Percentiles rank a stretch among this genome's conserved stretches.
These are phyloP conservation scores for Drosophila navojoa DNA, from an alignment of 1,140 invertebrate genomes.

Conservation along the genomic window DNA sequence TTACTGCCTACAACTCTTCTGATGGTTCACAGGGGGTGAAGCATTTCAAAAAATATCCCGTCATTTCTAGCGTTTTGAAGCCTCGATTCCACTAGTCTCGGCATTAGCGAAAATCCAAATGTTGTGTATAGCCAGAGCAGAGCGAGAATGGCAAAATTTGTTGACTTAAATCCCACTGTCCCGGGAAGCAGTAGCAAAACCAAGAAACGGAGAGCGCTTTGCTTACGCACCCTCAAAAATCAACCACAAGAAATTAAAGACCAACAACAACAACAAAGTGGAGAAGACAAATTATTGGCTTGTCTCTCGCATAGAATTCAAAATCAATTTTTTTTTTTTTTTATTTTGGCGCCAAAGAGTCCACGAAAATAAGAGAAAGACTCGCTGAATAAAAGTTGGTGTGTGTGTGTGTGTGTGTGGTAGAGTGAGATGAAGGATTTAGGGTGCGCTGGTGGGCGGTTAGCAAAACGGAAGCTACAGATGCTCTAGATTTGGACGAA, in stretches of 20 bases:
- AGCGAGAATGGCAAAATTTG: too few relatives aligned
- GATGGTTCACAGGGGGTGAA: too few relatives aligned
- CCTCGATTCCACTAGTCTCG: too few relatives aligned
- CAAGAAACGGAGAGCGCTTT: too few relatives aligned
- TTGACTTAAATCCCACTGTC: too few relatives aligned
- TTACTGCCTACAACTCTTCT: too few relatives aligned
- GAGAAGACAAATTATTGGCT: slow-evolving; percentile 3
- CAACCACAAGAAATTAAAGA: slow-evolving; percentile 11
- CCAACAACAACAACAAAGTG: slow-evolving; percentile 11
- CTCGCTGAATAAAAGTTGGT: slow-evolving; percentile 23
- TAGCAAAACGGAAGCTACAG: slow-evolving; percentile 31
- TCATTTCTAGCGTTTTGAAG: too few relatives aligned
- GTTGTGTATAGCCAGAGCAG: too few relatives aligned
- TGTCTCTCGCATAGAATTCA: slow-evolving; percentile 50
- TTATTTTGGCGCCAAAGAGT: slow-evolving; percentile 76
- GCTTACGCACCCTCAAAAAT: too few relatives aligned
- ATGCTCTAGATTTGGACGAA: slow-evolving; percentile 61
- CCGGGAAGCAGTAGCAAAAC: too few relatives aligned
- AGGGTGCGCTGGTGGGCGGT: slow-evolving; percentile 1
- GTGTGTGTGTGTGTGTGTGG: background rate
- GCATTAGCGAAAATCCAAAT: too few relatives aligned
- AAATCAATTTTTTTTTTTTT: slow-evolving; percentile 73
- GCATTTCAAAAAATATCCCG: too few relatives aligned
- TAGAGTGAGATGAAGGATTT: background rate
- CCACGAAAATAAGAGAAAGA: slow-evolving; percentile 74